Evolutionary conservation across 2,113 vertebrate species (phyloP), one percentile per base, ranked within the genome.

Genomic region (Sapayoa aenigma): DNA sequence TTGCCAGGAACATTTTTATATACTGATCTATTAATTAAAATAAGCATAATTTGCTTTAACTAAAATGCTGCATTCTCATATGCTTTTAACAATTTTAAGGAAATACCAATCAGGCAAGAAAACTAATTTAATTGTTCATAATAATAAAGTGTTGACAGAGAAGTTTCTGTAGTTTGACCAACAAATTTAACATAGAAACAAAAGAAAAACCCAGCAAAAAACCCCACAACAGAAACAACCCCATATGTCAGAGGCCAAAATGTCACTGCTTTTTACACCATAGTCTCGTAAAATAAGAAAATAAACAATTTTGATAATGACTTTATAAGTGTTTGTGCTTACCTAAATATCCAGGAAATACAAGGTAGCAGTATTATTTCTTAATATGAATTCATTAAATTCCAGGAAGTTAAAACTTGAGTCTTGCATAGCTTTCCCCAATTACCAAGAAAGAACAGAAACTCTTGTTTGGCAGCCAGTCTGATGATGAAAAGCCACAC

Each of bases 311-410:
- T 67, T 87, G n/a, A 84, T 86, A 94, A 92, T 35, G 6, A 84
- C 78, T 92, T 91, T 30, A 65, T 66, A 94, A 94, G 74, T 33
- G 35, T 77, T 94, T 83, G 55, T 56, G 94, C 98, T 98, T 98
- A 98, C 98, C 98, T 97, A 98, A 96, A 91, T 65, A 97, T 98
- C 96, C 98, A 91, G n/a, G 93, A 90, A 89, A 96, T 59, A 92
- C 0, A 94, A 25, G 52, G 79, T 63, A 90, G 95, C 82, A 56
- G 63, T 42, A 84, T 76, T 65, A 94, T 67, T 87, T 94, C 95
- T 96, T 88, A 97, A 87, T 39, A 92, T 95, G 88, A 95, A 97
- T 84, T 91, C 84, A 95, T 56, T 93, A 91, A 82, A 95, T 91
- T 96, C 95, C 95, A 83, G 47, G 76, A 96, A 93, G 65, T 91